These are phyloP conservation scores for Yasuhikotakia modesta DNA, from an alignment of 2,797 vertebrate species.

Conservation along the genomic window DNA sequence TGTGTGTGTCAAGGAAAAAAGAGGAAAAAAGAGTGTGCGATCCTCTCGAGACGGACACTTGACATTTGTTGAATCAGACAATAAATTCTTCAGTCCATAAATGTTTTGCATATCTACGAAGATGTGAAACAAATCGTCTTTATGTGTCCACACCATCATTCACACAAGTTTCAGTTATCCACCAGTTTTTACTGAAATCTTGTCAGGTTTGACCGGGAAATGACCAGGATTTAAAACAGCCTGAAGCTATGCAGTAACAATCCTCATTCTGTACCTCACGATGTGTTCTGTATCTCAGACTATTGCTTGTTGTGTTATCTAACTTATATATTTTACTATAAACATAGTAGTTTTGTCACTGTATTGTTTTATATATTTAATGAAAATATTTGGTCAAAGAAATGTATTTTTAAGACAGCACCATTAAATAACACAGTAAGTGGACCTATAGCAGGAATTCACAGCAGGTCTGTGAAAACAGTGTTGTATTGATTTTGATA, in stretches of 20 bases:
- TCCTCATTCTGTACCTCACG: too few species aligned
- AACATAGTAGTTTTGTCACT: too few species aligned
- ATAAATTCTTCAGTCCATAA: neutral
- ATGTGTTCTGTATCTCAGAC: too few species aligned
- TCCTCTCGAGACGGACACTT: conserved; percentile 40
- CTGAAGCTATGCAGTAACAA: neutral
- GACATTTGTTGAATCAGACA: conserved; percentile 45
- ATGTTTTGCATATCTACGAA: conserved; percentile 27
- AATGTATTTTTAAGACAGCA: too few species aligned
- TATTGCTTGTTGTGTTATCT: too few species aligned
- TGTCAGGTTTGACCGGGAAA: neutral
- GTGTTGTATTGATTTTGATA: too few species aligned
- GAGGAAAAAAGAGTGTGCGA: neutral
- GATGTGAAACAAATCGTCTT: conserved; percentile 16
- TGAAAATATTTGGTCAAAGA: too few species aligned
- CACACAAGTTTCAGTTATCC: conserved; percentile 3
- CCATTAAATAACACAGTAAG: too few species aligned
- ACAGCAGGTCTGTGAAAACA: too few species aligned
- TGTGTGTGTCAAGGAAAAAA: conserved; percentile 8
- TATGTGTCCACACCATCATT: conserved; percentile 17
- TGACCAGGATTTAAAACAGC: neutral
- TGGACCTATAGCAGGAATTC: too few species aligned
- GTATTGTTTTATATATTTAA: too few species aligned
- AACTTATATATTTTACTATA: too few species aligned
- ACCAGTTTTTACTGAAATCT: neutral